These are phyloP conservation scores for Sphaeridia pumilis DNA, from an alignment of 2,888 invertebrate genomes.

Conservation along the genomic window DNA sequence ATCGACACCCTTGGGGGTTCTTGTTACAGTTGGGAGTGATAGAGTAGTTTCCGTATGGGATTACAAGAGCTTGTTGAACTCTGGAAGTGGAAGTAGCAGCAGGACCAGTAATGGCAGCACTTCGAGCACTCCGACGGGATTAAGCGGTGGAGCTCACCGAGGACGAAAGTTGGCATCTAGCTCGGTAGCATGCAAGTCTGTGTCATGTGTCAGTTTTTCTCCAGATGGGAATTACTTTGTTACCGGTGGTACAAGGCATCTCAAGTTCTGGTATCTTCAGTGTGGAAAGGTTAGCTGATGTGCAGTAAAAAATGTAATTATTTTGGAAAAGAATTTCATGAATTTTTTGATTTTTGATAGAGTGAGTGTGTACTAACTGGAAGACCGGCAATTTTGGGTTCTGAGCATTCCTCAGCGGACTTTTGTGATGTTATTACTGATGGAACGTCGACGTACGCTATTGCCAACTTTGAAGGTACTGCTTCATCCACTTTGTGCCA, in stretches of 20 bases:
- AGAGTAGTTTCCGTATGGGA: conserved; percentile 99
- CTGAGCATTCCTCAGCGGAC: conserved; percentile 74
- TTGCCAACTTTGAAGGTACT: conserved; percentile 52
- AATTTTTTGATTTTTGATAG: too few species aligned
- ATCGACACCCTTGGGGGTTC: conserved; percentile 30
- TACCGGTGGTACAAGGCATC: conserved; percentile 93
- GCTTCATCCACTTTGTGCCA: conserved; percentile 81
- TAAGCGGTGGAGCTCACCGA: conserved; percentile 53
- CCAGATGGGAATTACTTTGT: conserved; percentile 95
- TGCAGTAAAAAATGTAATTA: neutral
- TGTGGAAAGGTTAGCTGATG: conserved; percentile 36
- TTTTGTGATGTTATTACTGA: conserved; percentile 96
- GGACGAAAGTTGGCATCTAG: conserved; percentile 91
- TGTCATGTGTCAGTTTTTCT: conserved; percentile 85
- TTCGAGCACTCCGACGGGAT: conserved; percentile 27
- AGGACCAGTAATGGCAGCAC: conserved; percentile 22
- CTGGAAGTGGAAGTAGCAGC: conserved; percentile 14
- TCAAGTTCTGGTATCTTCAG: conserved; percentile 98
- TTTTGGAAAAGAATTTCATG: too few species aligned
- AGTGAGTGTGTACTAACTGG: conserved; percentile 44
- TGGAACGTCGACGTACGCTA: conserved; percentile 78
- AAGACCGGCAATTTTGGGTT: conserved; percentile 90
- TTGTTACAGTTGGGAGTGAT: conserved; percentile 92
- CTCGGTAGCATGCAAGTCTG: conserved; percentile 77
- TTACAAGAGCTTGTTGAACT: conserved; percentile 41